Evolutionary conservation across 2,113 vertebrate genomes (phyloP), one percentile per base, ranked within the genome.

Genomic region (Osmerus eperlanus): DNA sequence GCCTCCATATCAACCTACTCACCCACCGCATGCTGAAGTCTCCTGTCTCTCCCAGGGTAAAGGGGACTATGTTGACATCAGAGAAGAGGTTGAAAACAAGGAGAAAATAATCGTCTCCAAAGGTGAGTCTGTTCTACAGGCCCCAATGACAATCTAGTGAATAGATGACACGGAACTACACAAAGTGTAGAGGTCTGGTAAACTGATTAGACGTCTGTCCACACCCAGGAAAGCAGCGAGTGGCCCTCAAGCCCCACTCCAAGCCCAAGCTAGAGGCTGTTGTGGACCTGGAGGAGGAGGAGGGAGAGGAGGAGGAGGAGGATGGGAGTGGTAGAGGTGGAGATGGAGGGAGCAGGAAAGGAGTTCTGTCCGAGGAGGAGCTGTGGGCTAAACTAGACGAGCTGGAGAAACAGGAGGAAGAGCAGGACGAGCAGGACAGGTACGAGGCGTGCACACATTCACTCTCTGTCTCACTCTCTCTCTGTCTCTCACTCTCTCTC

Each of bases 361-460:
- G 55, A 67, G 65, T 91, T 16, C 75, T 95, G 84, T 92, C 90
- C 0, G 93, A 97, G 77, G 90, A 93, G 70, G 94, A 96, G 16
- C 81, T 99, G 23, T 99, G 96, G 97, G 92, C 93, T 72, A 88
- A 94, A 71, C 85, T 98, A 72, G 95, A 97, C 83, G 95, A 98
- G 75, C 92, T 98, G 0, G 96, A 99, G 84, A 92, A 85, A 70
- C 90, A 95, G 81, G 97, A 99, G 78, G 91, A 94, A 55, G 80
- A 93, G 1, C 91, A 92, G 70, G 94, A 95, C 70, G 94, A 96
- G 83, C 91, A 93, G 19, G 85, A 94, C 61, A 93, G 94, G 97
- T 98, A 76, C 54, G 51, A 29, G 21, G 69, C 3, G 23, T 41
- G 29, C 23, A n/a, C 51, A 54, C 67, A 29, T 15, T 8, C 52